Evolutionary conservation across 2,888 invertebrate species (phyloP).

Genomic region (Philopedon plagiatum): DNA sequence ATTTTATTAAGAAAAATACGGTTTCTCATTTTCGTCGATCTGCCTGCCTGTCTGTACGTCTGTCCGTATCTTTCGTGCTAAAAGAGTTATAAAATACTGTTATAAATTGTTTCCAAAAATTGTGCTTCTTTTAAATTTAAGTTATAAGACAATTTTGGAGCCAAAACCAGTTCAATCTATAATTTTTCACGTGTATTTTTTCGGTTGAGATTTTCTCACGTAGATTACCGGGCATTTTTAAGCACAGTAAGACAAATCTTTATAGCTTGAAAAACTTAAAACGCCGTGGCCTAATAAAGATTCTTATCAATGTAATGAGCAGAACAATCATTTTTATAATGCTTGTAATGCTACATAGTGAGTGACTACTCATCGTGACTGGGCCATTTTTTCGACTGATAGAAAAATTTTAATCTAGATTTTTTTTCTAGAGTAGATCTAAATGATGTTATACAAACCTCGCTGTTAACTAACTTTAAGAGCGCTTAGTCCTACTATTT

Average conservation of each 20-base stretch:
- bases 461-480: too few species aligned
- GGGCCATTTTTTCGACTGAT: neutral
- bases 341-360: neutral
- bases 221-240: slow-evolving; percentile 16
- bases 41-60: too few species aligned
- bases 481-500: too few species aligned
- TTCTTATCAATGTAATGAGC: slow-evolving; percentile 27
- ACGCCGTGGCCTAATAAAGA: slow-evolving; percentile 34
- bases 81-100: too few species aligned
- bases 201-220: slow-evolving; percentile 28
- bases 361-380: slow-evolving; percentile 7
- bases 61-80: too few species aligned
- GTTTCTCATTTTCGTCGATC: too few species aligned
- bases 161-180: neutral
- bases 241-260: slow-evolving; percentile 32
- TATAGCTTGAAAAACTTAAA: slow-evolving; percentile 21
- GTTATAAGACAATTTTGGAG: too few species aligned
- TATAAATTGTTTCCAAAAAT: too few species aligned
- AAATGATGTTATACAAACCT: too few species aligned
- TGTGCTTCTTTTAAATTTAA: too few species aligned
- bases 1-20: too few species aligned
- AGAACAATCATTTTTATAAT: slow-evolving; percentile 29
- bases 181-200: neutral
- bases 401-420: neutral
- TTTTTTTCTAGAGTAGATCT: too few species aligned